Evolutionary conservation across 2,797 vertebrate genomes (phyloP), one percentile per base, ranked within the genome.

Genomic region (Halcyon leucocephala): DNA sequence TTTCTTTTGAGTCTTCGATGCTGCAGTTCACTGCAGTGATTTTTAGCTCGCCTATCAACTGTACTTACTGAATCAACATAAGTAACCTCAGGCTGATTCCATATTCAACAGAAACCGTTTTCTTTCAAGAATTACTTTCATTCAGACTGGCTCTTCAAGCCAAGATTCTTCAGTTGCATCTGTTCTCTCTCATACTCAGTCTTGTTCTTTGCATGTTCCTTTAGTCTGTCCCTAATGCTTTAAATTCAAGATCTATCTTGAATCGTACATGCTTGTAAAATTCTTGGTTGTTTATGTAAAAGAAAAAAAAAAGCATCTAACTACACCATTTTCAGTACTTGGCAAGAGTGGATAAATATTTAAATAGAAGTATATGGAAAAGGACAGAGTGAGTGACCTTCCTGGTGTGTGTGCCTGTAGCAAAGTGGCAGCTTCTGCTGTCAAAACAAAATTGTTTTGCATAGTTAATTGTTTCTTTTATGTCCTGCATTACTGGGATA

Each of bases 181-280:
- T 95, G 96, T 97, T 98, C 99, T 98, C 97, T 97, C 97, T 98
- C 98, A 98, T 98, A 95, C 94, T 98, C 93, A 96, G 96, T 97
- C 98, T 98, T 91, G 52, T 7, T 87, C 39, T 66, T 79, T 90
- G 57, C 22, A 12, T 9, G 10, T 89, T 92, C 96, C 97, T 98
- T 96, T 97, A 98, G 95, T 98, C 97, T 97, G 97, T 98, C 97
- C 97, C 98, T 97, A 91, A 97, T 98, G 98, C 97, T 92, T 98
- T 97, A 93, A 98, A 98, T 96, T 98, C 94, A 97, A 97, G 96
- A 92, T 98, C 89, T 82, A 20, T 90, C 87, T 93, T 90, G 67
- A 96, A 26, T 76, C 28, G 55, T 39, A 58, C 1, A 19, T 72
- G 46, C 52, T 78, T 91, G 52, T 93, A 86, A 86, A 95, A 69